Evolutionary conservation across 2,797 vertebrate species (phyloP), one percentile per base, ranked within the genome.

Genomic region (Sarcophilus harrisii): DNA sequence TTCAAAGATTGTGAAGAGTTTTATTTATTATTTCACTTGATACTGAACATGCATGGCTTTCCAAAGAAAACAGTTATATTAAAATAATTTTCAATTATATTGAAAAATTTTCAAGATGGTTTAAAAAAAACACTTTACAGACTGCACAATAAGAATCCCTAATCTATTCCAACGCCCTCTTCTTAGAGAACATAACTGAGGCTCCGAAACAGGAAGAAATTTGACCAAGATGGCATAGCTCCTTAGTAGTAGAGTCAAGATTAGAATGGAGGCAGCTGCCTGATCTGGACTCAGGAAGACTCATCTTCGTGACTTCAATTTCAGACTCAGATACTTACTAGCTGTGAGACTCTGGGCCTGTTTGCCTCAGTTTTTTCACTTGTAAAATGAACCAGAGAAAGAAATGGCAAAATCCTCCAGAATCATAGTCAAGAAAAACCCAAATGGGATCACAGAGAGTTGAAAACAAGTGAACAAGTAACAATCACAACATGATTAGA

Each of bases 151-250:
- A 81, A 81, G 73, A 81, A 81, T 81, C n/a, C 6, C 1, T 45
- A 8, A 45, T 81, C n/a, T 81, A 10, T 6, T 81, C 66, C 6
- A 81, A 81, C 45, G 81, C 30, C 59, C 81, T 52, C 93, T 54
- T 95, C 92, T 92, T 21, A 96, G 55, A 45, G n/a, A 92, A 91
- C 27, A 57, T 93, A 94, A 18, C 94, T 66, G 90, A 96, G 91
- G 45, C 57, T 90, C 30, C 49, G 57, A 91, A 81, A 93, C 38
- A 45, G 24, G 59, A 52, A 10, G 5, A 13, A 24, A 14, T 30
- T 52, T n/a, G 12, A 18, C 38, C 13, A 24, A 59, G 38, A 57
- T 87, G n/a, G 29, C 27, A 11, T n/a, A 55, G 14, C 58, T 92
- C 45, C 6, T 32, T 24, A 55, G 94, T 57, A 90, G 28, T 52